phyloP scores from a whole-genome alignment of 1,140 invertebrate species.

The Drosophila ironensis region DNA sequence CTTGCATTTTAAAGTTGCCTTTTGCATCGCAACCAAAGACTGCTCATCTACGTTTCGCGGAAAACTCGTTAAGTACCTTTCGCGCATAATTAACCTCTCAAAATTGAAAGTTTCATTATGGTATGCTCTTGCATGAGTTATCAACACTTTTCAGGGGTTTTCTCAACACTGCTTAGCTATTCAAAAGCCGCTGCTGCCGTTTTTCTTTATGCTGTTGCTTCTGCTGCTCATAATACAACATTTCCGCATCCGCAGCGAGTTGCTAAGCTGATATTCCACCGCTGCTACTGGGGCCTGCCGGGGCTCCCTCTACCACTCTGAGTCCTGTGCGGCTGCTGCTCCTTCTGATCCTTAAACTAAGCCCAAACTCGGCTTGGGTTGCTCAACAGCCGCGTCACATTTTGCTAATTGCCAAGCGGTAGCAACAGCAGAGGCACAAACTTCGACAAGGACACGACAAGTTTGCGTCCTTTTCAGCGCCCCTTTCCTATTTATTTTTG shows the following conservation, averaged over 20 bases:
- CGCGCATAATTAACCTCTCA: slow-evolving; percentile 40
- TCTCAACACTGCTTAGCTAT: slow-evolving; percentile 36
- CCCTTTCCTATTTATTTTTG: not conserved
- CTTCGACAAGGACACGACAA: slow-evolving; percentile 53
- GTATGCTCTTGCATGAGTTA: slow-evolving; percentile 21
- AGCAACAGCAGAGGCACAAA: slow-evolving; percentile 27
- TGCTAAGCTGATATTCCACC: slow-evolving; percentile 27
- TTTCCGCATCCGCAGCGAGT: slow-evolving; percentile 32
- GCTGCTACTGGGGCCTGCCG: slow-evolving; percentile 1
- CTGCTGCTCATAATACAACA: slow-evolving; percentile 30
- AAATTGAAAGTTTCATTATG: slow-evolving; percentile 41
- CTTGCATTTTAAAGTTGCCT: not conserved
- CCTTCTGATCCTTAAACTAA: slow-evolving; percentile 31
- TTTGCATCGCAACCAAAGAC: slow-evolving; percentile 9
- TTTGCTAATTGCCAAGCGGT: slow-evolving; percentile 49
- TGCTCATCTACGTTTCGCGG: slow-evolving; percentile 12
- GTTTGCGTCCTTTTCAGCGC: slow-evolving; percentile 30
- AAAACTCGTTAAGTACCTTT: slow-evolving; percentile 23
- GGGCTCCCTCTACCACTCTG: not conserved
- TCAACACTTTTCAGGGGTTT: slow-evolving; percentile 30
- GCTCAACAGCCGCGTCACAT: slow-evolving; percentile 54
- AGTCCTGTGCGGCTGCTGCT: not conserved
- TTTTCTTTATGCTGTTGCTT: slow-evolving; percentile 1
- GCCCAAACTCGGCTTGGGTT: slow-evolving; percentile 45
- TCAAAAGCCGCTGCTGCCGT: slow-evolving; percentile 24